These are phyloP conservation scores for Octopus sinensis DNA, from an alignment of 1,140 invertebrate species.

Conservation along the genomic window DNA sequence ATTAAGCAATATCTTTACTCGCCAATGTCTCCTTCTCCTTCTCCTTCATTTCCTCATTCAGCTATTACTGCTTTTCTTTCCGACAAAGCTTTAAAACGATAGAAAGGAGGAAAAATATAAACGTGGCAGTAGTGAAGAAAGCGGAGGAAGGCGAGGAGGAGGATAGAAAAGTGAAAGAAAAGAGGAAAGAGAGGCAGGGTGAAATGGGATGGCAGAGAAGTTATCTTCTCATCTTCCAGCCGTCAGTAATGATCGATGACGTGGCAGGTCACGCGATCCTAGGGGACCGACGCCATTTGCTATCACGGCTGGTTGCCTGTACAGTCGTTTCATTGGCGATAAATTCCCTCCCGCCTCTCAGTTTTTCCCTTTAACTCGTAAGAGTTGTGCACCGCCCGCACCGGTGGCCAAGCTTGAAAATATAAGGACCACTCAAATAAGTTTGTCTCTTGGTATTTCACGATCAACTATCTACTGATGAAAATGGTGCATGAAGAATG, in stretches of 20 bases:
- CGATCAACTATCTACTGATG: constrained; percentile 9
- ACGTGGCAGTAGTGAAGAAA: too few relatives aligned
- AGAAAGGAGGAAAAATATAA: too few relatives aligned
- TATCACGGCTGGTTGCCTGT: constrained; percentile 1
- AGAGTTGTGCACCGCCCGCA: neutral
- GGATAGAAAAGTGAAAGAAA: too few relatives aligned
- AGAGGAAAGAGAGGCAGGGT: too few relatives aligned
- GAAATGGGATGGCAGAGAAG: too few relatives aligned
- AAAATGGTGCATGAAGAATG: constrained; percentile 8
- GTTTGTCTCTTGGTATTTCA: constrained; percentile 1
- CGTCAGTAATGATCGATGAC: constrained; percentile 7
- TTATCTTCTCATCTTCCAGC: neutral
- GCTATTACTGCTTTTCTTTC: too few relatives aligned
- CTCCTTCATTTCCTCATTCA: too few relatives aligned
- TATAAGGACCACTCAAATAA: constrained; percentile 7
- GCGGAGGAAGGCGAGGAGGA: too few relatives aligned
- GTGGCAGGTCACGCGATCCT: neutral
- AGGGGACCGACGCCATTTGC: neutral
- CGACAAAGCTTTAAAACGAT: too few relatives aligned
- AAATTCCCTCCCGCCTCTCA: constrained; percentile 11
- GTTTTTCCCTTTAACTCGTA: neutral
- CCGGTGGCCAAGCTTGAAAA: neutral
- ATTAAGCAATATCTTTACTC: too few relatives aligned
- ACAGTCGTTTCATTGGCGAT: constrained; percentile 6
- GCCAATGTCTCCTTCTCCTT: too few relatives aligned